A percentile compares a stretch with the other conserved stretches of the same genome.
phyloP scores from a whole-genome alignment of 2,797 vertebrate species.

The Euphonia xanthogaster region DNA sequence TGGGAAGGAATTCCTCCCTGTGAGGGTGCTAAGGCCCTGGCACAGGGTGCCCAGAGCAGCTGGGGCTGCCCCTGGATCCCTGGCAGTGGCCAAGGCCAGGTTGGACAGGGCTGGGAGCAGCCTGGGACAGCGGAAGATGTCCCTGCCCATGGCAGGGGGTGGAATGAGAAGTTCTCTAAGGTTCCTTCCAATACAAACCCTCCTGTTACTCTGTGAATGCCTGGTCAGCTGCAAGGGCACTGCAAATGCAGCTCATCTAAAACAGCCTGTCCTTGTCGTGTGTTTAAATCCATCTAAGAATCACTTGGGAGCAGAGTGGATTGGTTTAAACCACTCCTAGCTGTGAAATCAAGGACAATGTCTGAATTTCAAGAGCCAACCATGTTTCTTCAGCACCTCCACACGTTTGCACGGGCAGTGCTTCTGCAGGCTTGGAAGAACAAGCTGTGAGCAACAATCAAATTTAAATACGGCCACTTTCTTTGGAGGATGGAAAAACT shows the following conservation, averaged over 20 bases:
- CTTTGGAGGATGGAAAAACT: not conserved
- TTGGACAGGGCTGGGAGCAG: rapidly evolving
- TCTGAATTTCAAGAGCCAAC: not conserved
- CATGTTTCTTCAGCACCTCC: not conserved
- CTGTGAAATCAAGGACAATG: not conserved
- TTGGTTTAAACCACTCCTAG: not conserved
- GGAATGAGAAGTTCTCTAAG: not conserved
- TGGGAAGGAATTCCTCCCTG: not conserved
- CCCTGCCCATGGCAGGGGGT: not conserved
- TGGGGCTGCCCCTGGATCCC: not conserved
- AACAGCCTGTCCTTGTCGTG: rapidly evolving
- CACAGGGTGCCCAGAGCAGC: not conserved
- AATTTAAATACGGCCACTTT: not conserved
- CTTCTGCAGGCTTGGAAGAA: not conserved
- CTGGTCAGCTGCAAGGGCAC: not conserved
- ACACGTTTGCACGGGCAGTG: not conserved
- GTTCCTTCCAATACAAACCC: not conserved
- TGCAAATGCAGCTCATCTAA: not conserved
- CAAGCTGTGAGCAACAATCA: not conserved
- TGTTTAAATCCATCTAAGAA: not conserved
- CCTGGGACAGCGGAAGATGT: not conserved
- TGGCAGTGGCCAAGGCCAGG: not conserved
- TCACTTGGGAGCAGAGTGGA: not conserved
- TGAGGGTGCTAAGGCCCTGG: rapidly evolving
- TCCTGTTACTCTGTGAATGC: not conserved